Evolutionary conservation across 2,888 invertebrate genomes (phyloP).

Genomic region (Tridacna crocea): DNA sequence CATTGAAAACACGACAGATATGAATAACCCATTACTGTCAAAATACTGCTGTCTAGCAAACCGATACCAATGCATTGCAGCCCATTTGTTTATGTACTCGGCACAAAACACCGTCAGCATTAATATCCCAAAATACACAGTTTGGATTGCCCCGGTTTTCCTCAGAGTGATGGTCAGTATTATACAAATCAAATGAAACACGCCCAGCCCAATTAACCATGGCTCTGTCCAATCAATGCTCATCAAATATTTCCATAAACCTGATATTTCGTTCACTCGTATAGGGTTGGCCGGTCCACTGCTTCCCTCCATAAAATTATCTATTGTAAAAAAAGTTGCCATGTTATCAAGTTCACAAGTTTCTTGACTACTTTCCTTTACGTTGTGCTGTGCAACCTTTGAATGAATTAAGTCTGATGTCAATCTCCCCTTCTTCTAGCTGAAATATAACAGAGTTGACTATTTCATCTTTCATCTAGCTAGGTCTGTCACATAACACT

Average conservation of each 20-base stretch:
- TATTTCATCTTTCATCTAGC: background rate
- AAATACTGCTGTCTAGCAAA: constrained; percentile 97
- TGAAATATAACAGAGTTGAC: constrained; percentile 59
- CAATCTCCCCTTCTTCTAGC: constrained; percentile 83
- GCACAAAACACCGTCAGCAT: constrained; percentile 95
- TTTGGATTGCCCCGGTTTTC: constrained; percentile 59
- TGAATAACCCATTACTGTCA: constrained; percentile 96
- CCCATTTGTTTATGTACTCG: constrained; percentile 95
- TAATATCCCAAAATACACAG: constrained; percentile 65
- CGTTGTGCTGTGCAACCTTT: constrained; percentile 80
- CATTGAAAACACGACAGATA: constrained; percentile 96
- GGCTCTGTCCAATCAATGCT: constrained; percentile 78
- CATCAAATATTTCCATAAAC: constrained; percentile 48
- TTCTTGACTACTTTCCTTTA: constrained; percentile 31
- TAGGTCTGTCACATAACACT: too few relatives aligned
- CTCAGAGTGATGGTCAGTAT: constrained; percentile 67
- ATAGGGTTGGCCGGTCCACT: constrained; percentile 50
- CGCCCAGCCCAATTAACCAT: constrained; percentile 75
- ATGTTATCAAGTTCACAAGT: background rate
- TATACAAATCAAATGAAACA: constrained; percentile 74
- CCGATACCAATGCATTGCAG: constrained; percentile 93
- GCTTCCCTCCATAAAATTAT: background rate
- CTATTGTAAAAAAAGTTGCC: background rate
- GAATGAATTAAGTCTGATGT: constrained; percentile 81
- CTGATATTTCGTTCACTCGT: constrained; percentile 58